A percentile compares a stretch with the other conserved stretches of the same genome.
Evolutionary conservation across 2,888 invertebrate species (phyloP).

Genomic region (Himalopsyche tibetana): DNA sequence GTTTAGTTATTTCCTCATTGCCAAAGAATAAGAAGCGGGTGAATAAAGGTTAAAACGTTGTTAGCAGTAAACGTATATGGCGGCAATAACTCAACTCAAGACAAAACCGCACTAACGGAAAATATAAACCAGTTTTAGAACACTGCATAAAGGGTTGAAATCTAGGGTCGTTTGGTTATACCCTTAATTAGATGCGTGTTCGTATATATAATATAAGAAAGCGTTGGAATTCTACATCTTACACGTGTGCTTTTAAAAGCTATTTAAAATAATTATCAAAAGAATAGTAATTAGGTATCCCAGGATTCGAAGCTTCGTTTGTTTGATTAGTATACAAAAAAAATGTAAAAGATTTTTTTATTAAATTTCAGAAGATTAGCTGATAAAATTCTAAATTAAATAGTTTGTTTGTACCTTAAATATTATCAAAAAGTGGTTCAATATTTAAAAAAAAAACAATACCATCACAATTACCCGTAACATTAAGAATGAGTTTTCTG

Average conservation of each 20-base stretch:
- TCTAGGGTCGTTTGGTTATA: conserved; percentile 40
- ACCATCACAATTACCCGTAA: no score
- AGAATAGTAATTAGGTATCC: not conserved
- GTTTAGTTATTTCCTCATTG: conserved; percentile 8
- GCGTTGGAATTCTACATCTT: not conserved
- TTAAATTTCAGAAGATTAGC: no score
- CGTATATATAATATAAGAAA: conserved; percentile 1
- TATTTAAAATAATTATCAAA: conserved; percentile 4
- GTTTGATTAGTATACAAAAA: not conserved
- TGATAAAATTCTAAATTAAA: no score
- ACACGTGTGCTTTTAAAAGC: not conserved
- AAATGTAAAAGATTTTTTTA: no score
- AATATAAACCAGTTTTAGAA: conserved; percentile 57
- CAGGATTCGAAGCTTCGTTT: not conserved
- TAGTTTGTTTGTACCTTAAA: no score
- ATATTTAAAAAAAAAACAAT: no score
- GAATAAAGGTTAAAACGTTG: not conserved
- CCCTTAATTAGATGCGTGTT: conserved; percentile 54
- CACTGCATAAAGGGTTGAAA: conserved; percentile 32
- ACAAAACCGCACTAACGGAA: conserved; percentile 61
- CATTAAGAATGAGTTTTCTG: no score
- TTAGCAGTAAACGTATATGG: not conserved
- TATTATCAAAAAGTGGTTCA: no score
- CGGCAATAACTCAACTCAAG: conserved; percentile 47
- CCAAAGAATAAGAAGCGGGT: not conserved